Conservation (phyloP, 2,113 vertebrate genomes). For the Solenodon paradoxus region DNA sequence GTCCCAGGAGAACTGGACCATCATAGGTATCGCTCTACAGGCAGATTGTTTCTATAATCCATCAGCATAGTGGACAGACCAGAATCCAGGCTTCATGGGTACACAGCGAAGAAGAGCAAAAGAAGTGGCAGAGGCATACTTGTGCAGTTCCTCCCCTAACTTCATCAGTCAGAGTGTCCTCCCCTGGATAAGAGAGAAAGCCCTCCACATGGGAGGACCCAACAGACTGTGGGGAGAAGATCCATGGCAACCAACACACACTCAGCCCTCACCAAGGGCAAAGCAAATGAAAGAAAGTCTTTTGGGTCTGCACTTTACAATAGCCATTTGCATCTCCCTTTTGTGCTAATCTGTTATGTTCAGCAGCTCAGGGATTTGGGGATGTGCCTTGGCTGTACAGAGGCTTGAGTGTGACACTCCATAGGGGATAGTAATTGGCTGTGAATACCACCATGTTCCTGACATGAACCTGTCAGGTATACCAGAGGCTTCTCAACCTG, state of each 20-base stretch:
- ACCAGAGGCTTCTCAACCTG: not conserved
- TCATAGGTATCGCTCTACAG: rapidly evolving
- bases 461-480: not conserved
- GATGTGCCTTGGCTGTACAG: not conserved
- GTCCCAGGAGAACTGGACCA: not conserved
- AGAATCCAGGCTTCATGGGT: not conserved
- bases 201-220: not conserved
- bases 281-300: not conserved
- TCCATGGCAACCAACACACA: not conserved
- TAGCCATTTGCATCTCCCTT: not conserved
- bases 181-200: not conserved
- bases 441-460: not conserved
- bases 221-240: not conserved
- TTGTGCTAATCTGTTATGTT: not conserved
- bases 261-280: not conserved
- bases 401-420: not conserved
- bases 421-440: not conserved
- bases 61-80: not conserved
- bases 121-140: not conserved
- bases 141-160: not conserved
- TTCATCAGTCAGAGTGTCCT: not conserved
- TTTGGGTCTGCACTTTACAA: not conserved
- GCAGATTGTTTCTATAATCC: too few relatives aligned
- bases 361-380: not conserved
- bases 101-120: not conserved